A percentile compares a stretch with the other conserved stretches of the same genome.
Conservation (phyloP, 37 sponge, comb jelly and placozoan genomes). For the Chondrosia reniformis region DNA sequence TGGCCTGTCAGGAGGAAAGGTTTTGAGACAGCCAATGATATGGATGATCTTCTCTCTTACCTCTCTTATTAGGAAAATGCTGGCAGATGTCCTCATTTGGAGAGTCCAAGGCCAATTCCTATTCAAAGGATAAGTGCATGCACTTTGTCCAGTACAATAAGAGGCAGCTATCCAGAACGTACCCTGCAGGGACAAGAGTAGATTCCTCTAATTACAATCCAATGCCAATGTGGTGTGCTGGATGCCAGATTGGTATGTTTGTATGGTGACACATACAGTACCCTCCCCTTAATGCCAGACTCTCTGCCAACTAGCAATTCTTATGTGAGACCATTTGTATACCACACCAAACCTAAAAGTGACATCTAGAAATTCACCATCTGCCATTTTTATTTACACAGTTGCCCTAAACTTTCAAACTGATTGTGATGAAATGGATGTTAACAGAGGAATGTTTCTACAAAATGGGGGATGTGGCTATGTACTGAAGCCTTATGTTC, state of each 20-base stretch:
- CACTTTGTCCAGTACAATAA: conserved; percentile 66
- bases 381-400: conserved; percentile 26
- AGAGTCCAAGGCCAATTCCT: conserved; percentile 37
- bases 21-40: background rate
- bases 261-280: too few species aligned
- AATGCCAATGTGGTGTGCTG: conserved; percentile 58
- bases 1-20: background rate
- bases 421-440: conserved; percentile 32
- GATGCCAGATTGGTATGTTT: conserved; percentile 75
- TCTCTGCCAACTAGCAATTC: too few species aligned
- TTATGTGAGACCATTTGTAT: too few species aligned
- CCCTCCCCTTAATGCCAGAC: too few species aligned
- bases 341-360: too few species aligned
- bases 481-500: conserved; percentile 39
- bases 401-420: conserved; percentile 96
- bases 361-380: too few species aligned
- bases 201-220: conserved; percentile 78
- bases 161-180: conserved; percentile 68
- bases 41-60: background rate
- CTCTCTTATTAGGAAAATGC: conserved; percentile 16
- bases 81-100: conserved; percentile 83
- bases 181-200: conserved; percentile 67
- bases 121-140: conserved; percentile 24
- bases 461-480: conserved; percentile 51
- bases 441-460: conserved; percentile 37